Conservation (phyloP, 2,888 invertebrate genomes). For the Chrysolina haemoptera region DNA sequence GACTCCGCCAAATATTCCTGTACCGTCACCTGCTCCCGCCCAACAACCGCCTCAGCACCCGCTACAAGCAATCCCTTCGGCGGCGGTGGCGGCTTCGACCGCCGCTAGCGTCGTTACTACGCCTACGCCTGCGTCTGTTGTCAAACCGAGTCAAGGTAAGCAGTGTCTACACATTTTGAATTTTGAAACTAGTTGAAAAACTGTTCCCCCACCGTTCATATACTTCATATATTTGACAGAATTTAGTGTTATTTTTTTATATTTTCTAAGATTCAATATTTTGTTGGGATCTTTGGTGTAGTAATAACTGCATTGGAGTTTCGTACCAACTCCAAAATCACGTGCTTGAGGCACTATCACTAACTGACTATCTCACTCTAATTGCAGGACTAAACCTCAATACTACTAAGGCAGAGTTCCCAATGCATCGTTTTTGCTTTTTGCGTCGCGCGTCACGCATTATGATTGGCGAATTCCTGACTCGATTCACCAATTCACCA, state of each 20-base stretch:
- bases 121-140: conserved; percentile 41
- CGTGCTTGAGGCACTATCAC: too few relatives aligned
- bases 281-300: not conserved
- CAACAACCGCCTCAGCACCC: conserved; percentile 73
- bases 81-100: conserved; percentile 59
- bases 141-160: conserved; percentile 47
- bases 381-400: too few relatives aligned
- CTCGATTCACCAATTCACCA: too few relatives aligned
- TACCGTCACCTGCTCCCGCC: conserved; percentile 81
- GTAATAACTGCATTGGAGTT: not conserved
- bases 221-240: too few relatives aligned
- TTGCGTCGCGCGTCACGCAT: too few relatives aligned
- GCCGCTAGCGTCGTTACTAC: conserved; percentile 55
- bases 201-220: too few relatives aligned
- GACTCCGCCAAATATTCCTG: conserved; percentile 76
- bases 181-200: not conserved
- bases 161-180: not conserved
- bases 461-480: too few relatives aligned
- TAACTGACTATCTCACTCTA: too few relatives aligned
- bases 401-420: too few relatives aligned
- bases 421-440: too few relatives aligned
- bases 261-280: too few relatives aligned
- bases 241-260: not conserved
- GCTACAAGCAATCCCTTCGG: conserved; percentile 61
- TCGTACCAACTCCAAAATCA: too few relatives aligned